These are phyloP conservation scores for Serilophus lunatus DNA, from an alignment of 2,113 vertebrate species.

Conservation along the genomic window DNA sequence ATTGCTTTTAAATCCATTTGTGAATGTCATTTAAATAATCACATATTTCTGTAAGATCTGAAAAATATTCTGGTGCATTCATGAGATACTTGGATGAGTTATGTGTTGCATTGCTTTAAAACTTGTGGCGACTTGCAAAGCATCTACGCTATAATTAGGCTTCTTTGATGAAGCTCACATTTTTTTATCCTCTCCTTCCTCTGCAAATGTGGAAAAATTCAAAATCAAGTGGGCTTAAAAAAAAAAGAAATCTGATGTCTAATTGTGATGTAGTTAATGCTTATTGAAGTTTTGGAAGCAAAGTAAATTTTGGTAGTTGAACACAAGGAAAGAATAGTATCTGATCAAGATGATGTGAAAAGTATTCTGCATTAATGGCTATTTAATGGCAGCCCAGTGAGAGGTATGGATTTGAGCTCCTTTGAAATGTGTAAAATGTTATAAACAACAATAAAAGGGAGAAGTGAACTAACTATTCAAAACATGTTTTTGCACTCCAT, in stretches of 20 bases:
- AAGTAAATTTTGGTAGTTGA: neutral
- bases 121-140: slow-evolving; percentile 2
- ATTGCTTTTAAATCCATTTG: slow-evolving; percentile 14
- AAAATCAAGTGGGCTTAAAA: neutral
- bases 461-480: slow-evolving; percentile 10
- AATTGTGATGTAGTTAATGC: neutral
- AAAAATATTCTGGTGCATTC: slow-evolving; percentile 14
- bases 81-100: neutral
- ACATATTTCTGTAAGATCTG: neutral
- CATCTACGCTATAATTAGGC: neutral
- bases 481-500: neutral
- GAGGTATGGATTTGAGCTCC: neutral
- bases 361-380: neutral
- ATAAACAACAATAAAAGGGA: neutral
- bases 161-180: neutral
- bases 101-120: neutral
- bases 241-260: neutral
- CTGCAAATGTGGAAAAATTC: neutral
- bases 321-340: neutral
- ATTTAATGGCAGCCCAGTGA: neutral
- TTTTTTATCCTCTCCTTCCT: neutral
- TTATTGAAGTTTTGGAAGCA: neutral
- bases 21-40: neutral
- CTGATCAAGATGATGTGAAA: neutral
- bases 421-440: neutral